Conservation (phyloP, 2,113 vertebrate species). For the Grammomys dolichurus region DNA sequence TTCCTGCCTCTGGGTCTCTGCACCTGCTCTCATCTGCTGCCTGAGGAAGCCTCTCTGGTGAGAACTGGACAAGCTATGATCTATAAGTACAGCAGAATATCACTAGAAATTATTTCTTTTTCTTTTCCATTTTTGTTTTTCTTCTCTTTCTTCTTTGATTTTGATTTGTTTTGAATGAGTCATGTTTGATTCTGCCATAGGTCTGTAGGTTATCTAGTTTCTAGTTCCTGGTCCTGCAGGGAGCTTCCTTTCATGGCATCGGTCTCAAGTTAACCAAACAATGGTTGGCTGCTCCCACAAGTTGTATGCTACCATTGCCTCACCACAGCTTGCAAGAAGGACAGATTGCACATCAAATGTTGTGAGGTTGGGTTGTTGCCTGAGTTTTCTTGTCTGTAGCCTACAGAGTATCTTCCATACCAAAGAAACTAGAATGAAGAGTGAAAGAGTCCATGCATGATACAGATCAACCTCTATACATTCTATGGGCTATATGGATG, state of each 20-base stretch:
- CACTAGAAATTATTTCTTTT: not conserved
- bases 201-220: not conserved
- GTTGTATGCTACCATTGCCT: too few relatives aligned
- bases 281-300: too few relatives aligned
- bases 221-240: not conserved
- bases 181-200: not conserved
- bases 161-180: not conserved
- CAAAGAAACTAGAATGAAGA: not conserved
- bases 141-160: not conserved
- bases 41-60: not conserved
- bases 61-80: not conserved
- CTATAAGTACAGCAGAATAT: not conserved
- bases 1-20: too few relatives aligned
- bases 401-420: not conserved
- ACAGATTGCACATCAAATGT: too few relatives aligned
- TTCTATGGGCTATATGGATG: not conserved
- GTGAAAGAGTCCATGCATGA: not conserved
- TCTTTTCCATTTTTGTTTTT: not conserved
- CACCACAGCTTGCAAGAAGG: too few relatives aligned
- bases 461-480: not conserved
- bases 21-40: not conserved
- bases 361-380: too few relatives aligned
- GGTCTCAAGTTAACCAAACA: not conserved
- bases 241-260: not conserved
- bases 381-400: not conserved